These are phyloP conservation scores for Cephalopholis sonnerati DNA, from an alignment of 2,113 vertebrate species.

Conservation along the genomic window DNA sequence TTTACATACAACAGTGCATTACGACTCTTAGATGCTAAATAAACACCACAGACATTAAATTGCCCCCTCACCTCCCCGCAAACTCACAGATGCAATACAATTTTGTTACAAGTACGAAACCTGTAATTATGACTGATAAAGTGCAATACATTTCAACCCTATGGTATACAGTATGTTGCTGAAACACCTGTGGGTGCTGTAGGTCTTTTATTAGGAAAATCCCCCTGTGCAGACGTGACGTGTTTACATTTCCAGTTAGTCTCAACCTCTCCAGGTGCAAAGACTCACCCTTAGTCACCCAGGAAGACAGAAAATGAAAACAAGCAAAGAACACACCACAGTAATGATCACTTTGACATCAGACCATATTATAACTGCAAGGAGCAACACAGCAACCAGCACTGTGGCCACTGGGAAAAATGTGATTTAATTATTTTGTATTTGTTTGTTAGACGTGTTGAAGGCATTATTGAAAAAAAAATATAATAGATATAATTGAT, in stretches of 20 bases:
- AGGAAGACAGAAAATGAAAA: not conserved
- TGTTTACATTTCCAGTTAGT: conserved; percentile 20
- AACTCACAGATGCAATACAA: too few relatives aligned
- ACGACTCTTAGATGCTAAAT: too few relatives aligned
- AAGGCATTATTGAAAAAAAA: not conserved
- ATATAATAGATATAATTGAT: too few relatives aligned
- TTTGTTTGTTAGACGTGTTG: too few relatives aligned
- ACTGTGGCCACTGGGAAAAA: not conserved
- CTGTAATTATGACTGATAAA: too few relatives aligned
- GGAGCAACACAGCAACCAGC: not conserved
- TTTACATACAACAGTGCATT: too few relatives aligned
- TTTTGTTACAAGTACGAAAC: not conserved
- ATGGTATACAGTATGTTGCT: not conserved
- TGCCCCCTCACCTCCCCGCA: too few relatives aligned
- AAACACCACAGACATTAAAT: too few relatives aligned
- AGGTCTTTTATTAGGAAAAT: not conserved
- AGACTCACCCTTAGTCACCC: not conserved
- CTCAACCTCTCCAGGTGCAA: conserved; percentile 1
- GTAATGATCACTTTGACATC: not conserved
- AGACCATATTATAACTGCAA: not conserved
- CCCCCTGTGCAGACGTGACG: not conserved
- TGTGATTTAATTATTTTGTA: too few relatives aligned
- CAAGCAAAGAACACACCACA: not conserved
- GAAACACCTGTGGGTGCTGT: not conserved
- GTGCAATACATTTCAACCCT: not conserved